Evolutionary conservation across 2,797 vertebrate species (phyloP).

Genomic region (Enoplosus armatus): DNA sequence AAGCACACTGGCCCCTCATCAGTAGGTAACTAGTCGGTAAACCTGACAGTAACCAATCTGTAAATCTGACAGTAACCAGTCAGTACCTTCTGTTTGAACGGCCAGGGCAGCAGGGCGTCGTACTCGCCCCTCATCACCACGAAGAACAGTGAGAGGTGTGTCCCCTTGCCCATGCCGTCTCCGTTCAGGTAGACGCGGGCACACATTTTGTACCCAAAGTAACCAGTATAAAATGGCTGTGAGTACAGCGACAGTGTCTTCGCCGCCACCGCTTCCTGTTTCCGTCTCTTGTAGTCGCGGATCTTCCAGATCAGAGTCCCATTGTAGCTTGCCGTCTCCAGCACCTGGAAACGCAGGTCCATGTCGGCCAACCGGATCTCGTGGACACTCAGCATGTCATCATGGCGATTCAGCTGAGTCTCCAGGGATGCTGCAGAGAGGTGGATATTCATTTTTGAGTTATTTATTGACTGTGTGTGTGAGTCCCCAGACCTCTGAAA

Average conservation of each 20-base stretch:
- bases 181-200: conserved; percentile 97
- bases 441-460: background rate
- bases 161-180: conserved; percentile 98
- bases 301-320: conserved; percentile 99
- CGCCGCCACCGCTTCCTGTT: conserved; percentile 95
- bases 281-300: conserved; percentile 95
- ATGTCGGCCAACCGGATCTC: conserved; percentile 97
- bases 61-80: background rate
- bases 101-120: conserved; percentile 96
- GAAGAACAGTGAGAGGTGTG: conserved; percentile 97
- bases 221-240: conserved; percentile 98
- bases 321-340: conserved; percentile 97
- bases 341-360: conserved; percentile 97
- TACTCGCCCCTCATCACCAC: conserved; percentile 99
- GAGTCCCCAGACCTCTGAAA: background rate
- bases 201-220: conserved; percentile 99
- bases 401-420: conserved; percentile 92
- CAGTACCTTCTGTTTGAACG: conserved; percentile 93
- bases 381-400: conserved; percentile 95
- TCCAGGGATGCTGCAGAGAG: conserved; percentile 85
- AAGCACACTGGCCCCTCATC: background rate
- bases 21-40: background rate
- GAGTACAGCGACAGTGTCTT: conserved; percentile 98
- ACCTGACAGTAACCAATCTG: background rate
- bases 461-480: background rate